A percentile compares a stretch with the other conserved stretches of the same genome.
Conservation (phyloP, 53 echinoderm and acorn worm species). For the Zoroaster sp. region DNA sequence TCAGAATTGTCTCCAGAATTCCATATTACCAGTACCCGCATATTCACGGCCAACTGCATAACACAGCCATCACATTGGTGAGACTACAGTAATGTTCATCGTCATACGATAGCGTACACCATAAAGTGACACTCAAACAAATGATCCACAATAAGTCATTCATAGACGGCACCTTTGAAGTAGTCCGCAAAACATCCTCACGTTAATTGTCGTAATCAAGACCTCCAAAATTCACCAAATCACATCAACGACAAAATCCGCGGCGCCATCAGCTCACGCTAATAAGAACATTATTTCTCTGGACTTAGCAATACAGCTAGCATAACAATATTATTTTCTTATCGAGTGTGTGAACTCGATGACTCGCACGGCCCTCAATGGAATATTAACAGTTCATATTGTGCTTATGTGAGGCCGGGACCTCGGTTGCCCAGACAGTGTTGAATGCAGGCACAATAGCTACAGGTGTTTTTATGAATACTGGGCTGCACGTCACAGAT, state of each 20-base stretch:
- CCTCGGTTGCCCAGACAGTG: neutral
- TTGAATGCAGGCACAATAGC: neutral
- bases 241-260: too few species aligned
- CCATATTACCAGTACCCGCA: slow-evolving; percentile 12
- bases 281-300: too few species aligned
- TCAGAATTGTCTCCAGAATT: neutral
- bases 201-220: too few species aligned
- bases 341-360: neutral
- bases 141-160: neutral
- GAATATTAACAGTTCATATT: neutral
- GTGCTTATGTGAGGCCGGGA: neutral
- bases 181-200: neutral
- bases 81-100: too few species aligned
- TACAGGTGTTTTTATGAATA: neutral
- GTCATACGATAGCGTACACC: neutral
- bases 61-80: too few species aligned
- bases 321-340: neutral
- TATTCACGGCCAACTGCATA: neutral
- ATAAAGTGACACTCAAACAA: neutral
- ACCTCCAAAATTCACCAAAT: too few species aligned
- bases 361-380: neutral
- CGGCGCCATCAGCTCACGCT: too few species aligned
- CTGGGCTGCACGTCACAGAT: neutral
- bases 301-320: too few species aligned
- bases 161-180: neutral